Conservation (phyloP, 2,888 invertebrate genomes). For the Andrena flavipes region DNA sequence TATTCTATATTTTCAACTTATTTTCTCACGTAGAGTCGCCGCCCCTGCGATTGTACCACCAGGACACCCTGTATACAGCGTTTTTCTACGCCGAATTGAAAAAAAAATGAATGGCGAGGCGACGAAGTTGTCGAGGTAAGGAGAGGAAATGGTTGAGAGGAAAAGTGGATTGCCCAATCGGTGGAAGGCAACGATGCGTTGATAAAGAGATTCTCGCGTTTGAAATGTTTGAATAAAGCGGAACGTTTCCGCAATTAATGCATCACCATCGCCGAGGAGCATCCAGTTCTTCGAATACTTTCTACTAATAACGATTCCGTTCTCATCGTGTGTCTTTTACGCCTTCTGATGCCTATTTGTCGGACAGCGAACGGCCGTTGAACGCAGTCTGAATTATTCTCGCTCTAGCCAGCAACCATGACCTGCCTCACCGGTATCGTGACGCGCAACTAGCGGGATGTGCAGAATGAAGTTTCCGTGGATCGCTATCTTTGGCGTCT, state of each 20-base stretch:
- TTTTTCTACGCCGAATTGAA: too few species aligned
- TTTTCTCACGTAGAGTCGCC: too few species aligned
- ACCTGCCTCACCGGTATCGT: slow-evolving; percentile 51
- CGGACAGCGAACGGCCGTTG: slow-evolving; percentile 8
- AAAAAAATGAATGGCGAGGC: not conserved
- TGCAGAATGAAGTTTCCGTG: slow-evolving; percentile 28
- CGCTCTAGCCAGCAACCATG: slow-evolving; percentile 53
- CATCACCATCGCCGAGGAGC: slow-evolving; percentile 68
- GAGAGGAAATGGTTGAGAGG: slow-evolving; percentile 1
- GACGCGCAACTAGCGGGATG: slow-evolving; percentile 43
- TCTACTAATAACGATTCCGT: slow-evolving; percentile 80
- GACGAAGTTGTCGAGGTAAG: not conserved
- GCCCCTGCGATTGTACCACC: too few species aligned
- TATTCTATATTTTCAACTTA: too few species aligned
- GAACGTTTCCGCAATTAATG: slow-evolving; percentile 79
- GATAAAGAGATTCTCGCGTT: slow-evolving; percentile 50
- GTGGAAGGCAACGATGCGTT: slow-evolving; percentile 36
- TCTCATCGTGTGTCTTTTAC: slow-evolving; percentile 70
- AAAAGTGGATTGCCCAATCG: slow-evolving; percentile 1
- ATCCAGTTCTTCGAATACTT: slow-evolving; percentile 77
- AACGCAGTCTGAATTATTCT: slow-evolving; percentile 49
- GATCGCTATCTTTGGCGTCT: slow-evolving; percentile 42
- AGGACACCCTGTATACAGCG: too few species aligned
- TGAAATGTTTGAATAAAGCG: slow-evolving; percentile 37
- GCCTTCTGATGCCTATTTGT: slow-evolving; percentile 40